Evolutionary conservation across 2,888 invertebrate species (phyloP).

Genomic region (Cantharis flavilabris): DNA sequence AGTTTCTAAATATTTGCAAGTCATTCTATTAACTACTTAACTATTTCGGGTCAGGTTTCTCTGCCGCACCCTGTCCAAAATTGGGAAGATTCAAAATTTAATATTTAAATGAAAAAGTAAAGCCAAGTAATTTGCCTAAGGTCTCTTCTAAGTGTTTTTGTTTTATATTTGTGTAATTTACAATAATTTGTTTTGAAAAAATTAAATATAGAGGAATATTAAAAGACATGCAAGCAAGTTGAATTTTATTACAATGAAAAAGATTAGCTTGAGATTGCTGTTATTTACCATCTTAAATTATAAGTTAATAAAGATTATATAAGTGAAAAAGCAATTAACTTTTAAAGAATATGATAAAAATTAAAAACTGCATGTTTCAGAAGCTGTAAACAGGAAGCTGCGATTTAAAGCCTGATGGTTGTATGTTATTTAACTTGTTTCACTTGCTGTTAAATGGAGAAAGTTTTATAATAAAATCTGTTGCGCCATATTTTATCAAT

Average conservation of each 20-base stretch:
- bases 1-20: neutral
- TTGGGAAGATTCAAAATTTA: neutral
- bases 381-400: slow-evolving; percentile 2
- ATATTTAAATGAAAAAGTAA: neutral
- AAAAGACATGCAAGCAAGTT: neutral
- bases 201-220: neutral
- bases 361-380: neutral
- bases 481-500: neutral
- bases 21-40: neutral
- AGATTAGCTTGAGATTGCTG: neutral
- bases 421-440: neutral
- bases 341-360: neutral
- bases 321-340: neutral
- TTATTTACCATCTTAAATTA: neutral
- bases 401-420: neutral
- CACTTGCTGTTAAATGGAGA: neutral
- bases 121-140: neutral
- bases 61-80: neutral
- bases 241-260: neutral
- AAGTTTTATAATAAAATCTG: neutral
- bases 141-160: neutral
- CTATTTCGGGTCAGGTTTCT: neutral
- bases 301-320: neutral
- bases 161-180: neutral
- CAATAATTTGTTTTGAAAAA: neutral